A percentile compares a stretch with the other conserved stretches of the same genome.
Evolutionary conservation across 1,140 invertebrate genomes (phyloP).

Genomic region (Tetramorium alpestre): DNA sequence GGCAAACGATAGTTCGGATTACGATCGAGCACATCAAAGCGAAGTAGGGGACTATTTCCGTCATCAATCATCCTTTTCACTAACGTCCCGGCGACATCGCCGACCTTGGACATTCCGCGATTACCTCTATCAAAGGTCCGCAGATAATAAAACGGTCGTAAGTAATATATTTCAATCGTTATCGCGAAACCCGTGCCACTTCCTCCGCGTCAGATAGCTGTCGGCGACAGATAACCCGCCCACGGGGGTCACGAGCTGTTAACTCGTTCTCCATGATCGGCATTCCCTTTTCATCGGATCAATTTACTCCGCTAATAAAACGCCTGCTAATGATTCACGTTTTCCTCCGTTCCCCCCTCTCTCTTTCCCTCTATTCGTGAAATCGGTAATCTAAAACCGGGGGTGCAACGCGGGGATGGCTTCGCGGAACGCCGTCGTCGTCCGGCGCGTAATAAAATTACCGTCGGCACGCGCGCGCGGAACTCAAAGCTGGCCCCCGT

Average conservation of each 20-base stretch:
- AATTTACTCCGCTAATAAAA: constrained; percentile 33
- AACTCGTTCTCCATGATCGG: constrained; percentile 15
- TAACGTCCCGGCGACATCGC: background rate
- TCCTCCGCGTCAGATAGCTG: constrained; percentile 16
- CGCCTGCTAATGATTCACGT: constrained; percentile 35
- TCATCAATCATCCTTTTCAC: background rate
- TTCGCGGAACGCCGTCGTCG: background rate
- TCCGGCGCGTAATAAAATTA: constrained; percentile 43
- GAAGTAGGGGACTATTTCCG: background rate
- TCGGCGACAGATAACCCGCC: constrained; percentile 19
- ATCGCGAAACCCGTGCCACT: background rate
- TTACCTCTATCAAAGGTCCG: background rate
- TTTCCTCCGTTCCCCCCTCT: background rate
- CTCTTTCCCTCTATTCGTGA: background rate
- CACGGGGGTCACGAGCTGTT: constrained; percentile 22
- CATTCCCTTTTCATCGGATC: background rate
- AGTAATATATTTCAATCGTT: background rate
- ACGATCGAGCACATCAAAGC: background rate
- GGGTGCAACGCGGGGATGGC: background rate
- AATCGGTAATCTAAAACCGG: constrained; percentile 21
- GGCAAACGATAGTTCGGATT: background rate
- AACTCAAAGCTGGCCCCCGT: background rate
- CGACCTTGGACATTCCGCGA: background rate
- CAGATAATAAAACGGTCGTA: constrained; percentile 1
- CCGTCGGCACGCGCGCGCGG: background rate